Conservation (phyloP, 2,888 invertebrate species). For the Hydrotaea cyrtoneurina region DNA sequence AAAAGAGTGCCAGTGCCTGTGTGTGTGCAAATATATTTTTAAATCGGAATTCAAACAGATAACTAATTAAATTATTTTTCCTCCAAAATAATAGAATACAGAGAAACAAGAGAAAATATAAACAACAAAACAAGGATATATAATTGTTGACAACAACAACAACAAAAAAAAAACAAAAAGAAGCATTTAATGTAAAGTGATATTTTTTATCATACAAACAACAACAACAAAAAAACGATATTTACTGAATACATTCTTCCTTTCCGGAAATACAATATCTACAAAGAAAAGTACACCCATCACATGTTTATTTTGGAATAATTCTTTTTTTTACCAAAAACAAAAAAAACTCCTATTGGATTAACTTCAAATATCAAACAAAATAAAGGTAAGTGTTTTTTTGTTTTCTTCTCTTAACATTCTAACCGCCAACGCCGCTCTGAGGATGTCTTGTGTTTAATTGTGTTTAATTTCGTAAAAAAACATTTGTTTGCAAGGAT, state of each 20-base stretch:
- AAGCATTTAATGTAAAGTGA: slow-evolving; percentile 20
- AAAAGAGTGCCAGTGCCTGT: neutral
- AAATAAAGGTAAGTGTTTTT: slow-evolving; percentile 22
- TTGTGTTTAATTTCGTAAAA: no score
- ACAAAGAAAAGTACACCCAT: neutral
- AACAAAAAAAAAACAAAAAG: slow-evolving; percentile 18
- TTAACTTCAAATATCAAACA: slow-evolving; percentile 5
- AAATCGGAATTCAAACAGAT: neutral
- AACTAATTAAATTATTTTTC: neutral
- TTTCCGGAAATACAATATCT: neutral
- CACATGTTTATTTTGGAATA: slow-evolving; percentile 30
- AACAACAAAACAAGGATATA: slow-evolving; percentile 6
- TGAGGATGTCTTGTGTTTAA: no score
- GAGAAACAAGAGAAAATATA: neutral
- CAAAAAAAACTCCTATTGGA: slow-evolving; percentile 6
- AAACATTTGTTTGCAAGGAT: no score
- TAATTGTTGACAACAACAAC: neutral
- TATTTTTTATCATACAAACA: slow-evolving; percentile 5
- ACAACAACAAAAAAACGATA: slow-evolving; percentile 23
- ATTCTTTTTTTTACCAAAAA: neutral
- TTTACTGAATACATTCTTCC: slow-evolving; percentile 23
- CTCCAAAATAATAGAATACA: neutral
- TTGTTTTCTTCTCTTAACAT: no score
- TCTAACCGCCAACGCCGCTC: no score
- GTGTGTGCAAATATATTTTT: neutral